Conservation (phyloP, 1,140 invertebrate species). For the Telenomus remus region DNA sequence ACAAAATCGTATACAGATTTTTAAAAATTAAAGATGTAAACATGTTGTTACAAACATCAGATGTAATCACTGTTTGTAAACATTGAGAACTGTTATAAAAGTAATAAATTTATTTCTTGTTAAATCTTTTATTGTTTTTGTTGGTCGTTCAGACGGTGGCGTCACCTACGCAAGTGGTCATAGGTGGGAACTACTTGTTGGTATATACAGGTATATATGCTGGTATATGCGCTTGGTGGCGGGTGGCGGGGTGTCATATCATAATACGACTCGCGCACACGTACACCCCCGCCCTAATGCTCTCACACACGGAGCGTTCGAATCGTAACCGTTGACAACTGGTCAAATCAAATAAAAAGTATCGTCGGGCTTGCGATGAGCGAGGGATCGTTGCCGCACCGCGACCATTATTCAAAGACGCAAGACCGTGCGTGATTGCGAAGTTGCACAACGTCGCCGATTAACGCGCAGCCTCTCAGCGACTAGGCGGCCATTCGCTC, state of each 20-base stretch:
- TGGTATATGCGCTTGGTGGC: too few relatives aligned
- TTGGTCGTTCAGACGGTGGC: background rate
- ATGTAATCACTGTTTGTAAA: too few relatives aligned
- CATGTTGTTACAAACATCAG: too few relatives aligned
- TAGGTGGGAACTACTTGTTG: background rate
- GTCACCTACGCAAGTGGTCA: background rate
- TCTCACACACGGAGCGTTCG: conserved; percentile 19
- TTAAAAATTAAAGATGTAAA: too few relatives aligned
- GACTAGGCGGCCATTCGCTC: conserved; percentile 25
- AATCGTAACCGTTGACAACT: conserved; percentile 48
- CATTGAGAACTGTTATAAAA: too few relatives aligned
- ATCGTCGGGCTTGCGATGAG: conserved; percentile 13
- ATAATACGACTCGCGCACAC: conserved; percentile 1
- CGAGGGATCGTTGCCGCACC: conserved; percentile 34
- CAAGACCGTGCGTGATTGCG: conserved; percentile 35
- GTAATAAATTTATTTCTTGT: too few relatives aligned
- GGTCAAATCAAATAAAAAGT: conserved; percentile 46
- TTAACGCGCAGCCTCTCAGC: conserved; percentile 29
- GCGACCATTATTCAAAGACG: conserved; percentile 23
- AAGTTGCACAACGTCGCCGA: conserved; percentile 36
- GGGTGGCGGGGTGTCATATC: too few relatives aligned
- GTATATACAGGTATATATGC: too few relatives aligned
- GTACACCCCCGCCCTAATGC: background rate
- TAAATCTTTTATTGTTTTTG: too few relatives aligned
- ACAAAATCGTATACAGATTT: too few relatives aligned